phyloP scores from a whole-genome alignment of 2,113 vertebrate genomes.

The Brachyistius frenatus region DNA sequence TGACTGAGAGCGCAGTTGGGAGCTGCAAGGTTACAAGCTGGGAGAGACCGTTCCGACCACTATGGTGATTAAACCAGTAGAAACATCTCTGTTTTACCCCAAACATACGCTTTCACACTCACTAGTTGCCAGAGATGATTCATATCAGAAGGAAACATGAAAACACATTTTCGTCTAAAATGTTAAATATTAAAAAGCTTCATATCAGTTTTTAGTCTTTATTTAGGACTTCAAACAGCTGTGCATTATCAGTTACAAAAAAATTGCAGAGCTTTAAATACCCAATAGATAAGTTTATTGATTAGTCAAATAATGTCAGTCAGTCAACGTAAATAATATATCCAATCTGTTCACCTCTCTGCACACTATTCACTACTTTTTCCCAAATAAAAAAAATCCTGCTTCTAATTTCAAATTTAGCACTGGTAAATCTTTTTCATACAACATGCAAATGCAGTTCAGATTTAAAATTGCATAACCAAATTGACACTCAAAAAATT shows the following conservation, averaged over 20 bases:
- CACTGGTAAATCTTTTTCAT: no score
- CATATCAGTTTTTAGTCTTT: not conserved
- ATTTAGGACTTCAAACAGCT: not conserved
- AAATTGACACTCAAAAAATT: no score
- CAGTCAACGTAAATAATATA: no score
- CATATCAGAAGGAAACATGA: not conserved
- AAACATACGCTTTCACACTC: constrained; percentile 15
- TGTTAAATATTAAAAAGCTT: not conserved
- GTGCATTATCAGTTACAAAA: not conserved
- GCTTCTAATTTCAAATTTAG: no score
- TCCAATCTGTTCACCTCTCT: no score
- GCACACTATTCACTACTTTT: no score
- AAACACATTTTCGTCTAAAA: not conserved
- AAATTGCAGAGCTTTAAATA: not conserved
- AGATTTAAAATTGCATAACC: no score
- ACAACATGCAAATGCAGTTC: no score
- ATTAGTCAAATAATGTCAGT: no score
- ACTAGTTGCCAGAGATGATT: not conserved
- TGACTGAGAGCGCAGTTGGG: constrained; percentile 34
- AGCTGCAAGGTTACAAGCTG: constrained; percentile 42
- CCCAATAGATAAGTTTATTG: not conserved
- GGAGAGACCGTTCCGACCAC: constrained; percentile 17
- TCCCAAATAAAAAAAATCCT: no score
- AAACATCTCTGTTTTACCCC: constrained; percentile 7
- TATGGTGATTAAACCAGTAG: constrained; percentile 32